Base-by-base conservation (phyloP, 2,797 vertebrate species). In the Amniataba percoides region DNA sequence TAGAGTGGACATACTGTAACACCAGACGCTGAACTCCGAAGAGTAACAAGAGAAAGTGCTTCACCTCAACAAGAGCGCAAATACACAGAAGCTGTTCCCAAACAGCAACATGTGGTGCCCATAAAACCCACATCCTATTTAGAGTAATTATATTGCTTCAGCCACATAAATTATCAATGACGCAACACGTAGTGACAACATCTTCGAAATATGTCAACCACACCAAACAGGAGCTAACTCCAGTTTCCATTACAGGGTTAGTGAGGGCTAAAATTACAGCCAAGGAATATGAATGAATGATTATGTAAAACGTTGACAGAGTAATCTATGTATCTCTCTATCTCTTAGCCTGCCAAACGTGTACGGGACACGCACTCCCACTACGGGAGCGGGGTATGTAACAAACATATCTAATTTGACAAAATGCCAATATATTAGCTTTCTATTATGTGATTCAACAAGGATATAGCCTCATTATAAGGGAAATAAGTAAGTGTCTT, bases 81-180 rank as follows among this genome's bases (percentile, higher is more conserved):
- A 87, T 55, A 84, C 77, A 90, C 90, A 89, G 88, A 87, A 92
- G 93, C 91, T 70, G 83, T 59, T 88, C 81, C 78, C 81, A 82
- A 80, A 83, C 82, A 83, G 82, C 85, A 89, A 92, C 90, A 94
- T 92, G 92, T 93, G 93, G 88, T 70, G 87, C 43, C 81, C 85
- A 90, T 90, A 90, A 85, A 93, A 68, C 65, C 86, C 85, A 88
- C 90, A 88, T 91, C 85, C 87, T 86, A 87, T 88, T 84, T 46
- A 40, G 75, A 81, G 84, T 88, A 78, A 93, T 92, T 92, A 88
- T 90, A 89, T 88, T 55, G 84, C 86, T 78, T 71, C 70, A 89
- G 90, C 90, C 90, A 88, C 91, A 87, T 92, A 85, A 93, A 87
- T 90, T 88, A 91, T 90, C 88, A 80, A 34, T 87, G 90, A 92